Base-by-base conservation (phyloP, 30 jellyfish, hydroid and myxozoan genomes). In the Aurelia aurita region DNA sequence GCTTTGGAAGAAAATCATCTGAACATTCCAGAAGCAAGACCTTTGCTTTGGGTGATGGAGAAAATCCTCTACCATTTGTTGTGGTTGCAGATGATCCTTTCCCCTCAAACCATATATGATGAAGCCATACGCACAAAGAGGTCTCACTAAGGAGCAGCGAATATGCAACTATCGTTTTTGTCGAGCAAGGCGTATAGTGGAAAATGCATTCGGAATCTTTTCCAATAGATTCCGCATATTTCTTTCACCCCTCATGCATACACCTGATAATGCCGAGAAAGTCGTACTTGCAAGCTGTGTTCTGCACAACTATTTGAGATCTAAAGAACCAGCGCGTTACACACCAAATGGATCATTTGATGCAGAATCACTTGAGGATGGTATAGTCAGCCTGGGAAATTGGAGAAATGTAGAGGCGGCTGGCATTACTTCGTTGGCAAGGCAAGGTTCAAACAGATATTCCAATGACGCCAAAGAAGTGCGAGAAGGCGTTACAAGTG, bases 131-230 rank as follows among this genome's bases (percentile, higher is more conserved):
- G n/a, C 90, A 34, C 54, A 57, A 35, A 57, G 55, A 51, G 62
- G 74, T 47, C 77, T 75, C 54, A 75, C 77, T 19, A 15, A 25
- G 7, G 87, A 75, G 60, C 60, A 31, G 65, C 68, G 90, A 20
- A 63, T 79, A 29, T 79, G 25, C 79, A 61, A 83, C 71, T 61
- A 83, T 54, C 29, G 88, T 31, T 58, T 51, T 31, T 46, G 64
- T 45, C 70, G 84, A 44, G 73, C 59, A 25, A 58, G 87, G 46
- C 72, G 89, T 43, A 20, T 69, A 29, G 54, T 71, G 21, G 93
- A 83, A 83, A 83, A 83, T 70, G 71, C 65, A 51, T 83, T 83
- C 71, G 93, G 87, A 11, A 83, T 46, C 54, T 23, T 69, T 26
- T 79, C 80, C 63, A 83, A 39, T 35, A 79, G 87, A 6, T 83